Conservation (phyloP, 2,113 vertebrate genomes). For the Catharus bicknelli region DNA sequence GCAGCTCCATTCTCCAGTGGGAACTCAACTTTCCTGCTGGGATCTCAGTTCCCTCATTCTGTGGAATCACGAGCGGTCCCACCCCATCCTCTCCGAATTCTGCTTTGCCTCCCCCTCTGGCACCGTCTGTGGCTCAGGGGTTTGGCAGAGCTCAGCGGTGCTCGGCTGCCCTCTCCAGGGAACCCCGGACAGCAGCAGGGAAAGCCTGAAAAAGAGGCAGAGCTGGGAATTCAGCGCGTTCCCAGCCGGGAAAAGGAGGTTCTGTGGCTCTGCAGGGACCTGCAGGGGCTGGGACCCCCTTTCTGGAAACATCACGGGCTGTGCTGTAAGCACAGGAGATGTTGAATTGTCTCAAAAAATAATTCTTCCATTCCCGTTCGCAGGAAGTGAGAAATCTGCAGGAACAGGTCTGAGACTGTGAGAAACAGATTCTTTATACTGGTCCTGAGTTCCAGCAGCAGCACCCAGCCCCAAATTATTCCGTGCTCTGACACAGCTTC, state of each 20-base stretch:
- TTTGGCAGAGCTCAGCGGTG: not conserved
- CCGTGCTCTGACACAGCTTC: not conserved
- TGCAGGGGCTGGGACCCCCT: not conserved
- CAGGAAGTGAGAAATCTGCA: not conserved
- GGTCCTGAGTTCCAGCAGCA: not conserved
- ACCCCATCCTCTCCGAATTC: not conserved
- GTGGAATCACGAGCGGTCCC: not conserved
- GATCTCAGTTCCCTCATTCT: not conserved
- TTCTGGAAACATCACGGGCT: not conserved
- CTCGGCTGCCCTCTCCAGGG: conserved; percentile 51
- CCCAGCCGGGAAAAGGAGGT: not conserved
- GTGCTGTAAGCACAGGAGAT: not conserved
- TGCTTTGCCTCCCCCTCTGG: not conserved
- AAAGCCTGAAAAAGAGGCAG: not conserved
- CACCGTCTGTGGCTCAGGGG: fast-evolving
- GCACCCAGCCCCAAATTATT: not conserved
- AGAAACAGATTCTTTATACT: not conserved
- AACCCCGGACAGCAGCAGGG: not conserved
- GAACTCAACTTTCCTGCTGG: not conserved
- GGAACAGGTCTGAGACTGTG: not conserved
- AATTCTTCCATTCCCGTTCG: not conserved
- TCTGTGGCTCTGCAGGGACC: not conserved
- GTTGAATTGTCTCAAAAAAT: not conserved
- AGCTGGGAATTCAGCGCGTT: not conserved
- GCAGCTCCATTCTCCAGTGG: fast-evolving